These are phyloP conservation scores for Metopia argyrocephala DNA, from an alignment of 2,888 invertebrate genomes.

Conservation along the genomic window DNA sequence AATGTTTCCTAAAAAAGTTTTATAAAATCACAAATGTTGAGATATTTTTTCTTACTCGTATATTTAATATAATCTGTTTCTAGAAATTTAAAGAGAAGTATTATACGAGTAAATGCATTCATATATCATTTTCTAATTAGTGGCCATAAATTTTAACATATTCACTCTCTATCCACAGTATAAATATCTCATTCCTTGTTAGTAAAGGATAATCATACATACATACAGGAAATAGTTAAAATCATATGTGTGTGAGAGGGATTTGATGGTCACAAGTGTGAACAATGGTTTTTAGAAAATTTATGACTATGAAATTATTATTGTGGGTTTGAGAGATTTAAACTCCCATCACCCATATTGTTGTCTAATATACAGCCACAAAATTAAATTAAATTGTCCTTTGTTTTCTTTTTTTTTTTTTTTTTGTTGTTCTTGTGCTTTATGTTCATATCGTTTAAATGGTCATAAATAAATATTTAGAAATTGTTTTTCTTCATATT, in stretches of 20 bases:
- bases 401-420: constrained; percentile 71
- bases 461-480: constrained; percentile 63
- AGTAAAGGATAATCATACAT: constrained; percentile 42
- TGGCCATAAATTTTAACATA: constrained; percentile 71
- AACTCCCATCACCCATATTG: constrained; percentile 6
- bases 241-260: constrained; percentile 44
- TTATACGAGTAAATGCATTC: no score
- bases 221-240: constrained; percentile 34
- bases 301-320: constrained; percentile 4
- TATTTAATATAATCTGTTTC: no score
- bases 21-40: no score
- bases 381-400: constrained; percentile 77
- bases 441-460: constrained; percentile 64
- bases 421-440: constrained; percentile 1
- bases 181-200: constrained; percentile 22
- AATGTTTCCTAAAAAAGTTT: no score
- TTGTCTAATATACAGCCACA: constrained; percentile 54
- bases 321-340: constrained; percentile 22
- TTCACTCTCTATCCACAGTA: constrained; percentile 1
- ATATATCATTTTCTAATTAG: constrained; percentile 77
- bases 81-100: no score
- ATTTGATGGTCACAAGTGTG: constrained; percentile 71
- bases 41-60: no score
- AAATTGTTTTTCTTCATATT: not conserved
- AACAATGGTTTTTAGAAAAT: constrained; percentile 69